A percentile compares a stretch with the other conserved stretches of the same genome.
phyloP scores from a whole-genome alignment of 1,140 invertebrate species.

The Bombus pascuorum region DNA sequence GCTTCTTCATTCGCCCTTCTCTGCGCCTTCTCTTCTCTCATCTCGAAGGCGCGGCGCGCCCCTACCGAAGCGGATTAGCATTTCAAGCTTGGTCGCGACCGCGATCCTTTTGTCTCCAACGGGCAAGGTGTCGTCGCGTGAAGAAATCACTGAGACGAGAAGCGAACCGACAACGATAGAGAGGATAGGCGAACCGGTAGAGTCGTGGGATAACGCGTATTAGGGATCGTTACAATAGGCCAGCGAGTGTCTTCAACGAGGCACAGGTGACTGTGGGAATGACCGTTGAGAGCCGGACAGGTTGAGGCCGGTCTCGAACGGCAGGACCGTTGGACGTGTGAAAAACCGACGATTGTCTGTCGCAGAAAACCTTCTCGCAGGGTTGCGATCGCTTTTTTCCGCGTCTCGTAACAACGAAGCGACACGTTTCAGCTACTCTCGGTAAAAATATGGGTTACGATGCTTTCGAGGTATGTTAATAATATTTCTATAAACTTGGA shows the following conservation, averaged over 20 bases:
- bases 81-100: conserved; percentile 72
- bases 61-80: conserved; percentile 67
- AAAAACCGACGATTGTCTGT: conserved; percentile 60
- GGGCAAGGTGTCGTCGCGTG: conserved; percentile 63
- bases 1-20: conserved; percentile 20
- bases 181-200: conserved; percentile 57
- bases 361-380: conserved; percentile 51
- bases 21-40: conserved; percentile 19
- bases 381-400: conserved; percentile 46
- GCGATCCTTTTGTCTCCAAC: conserved; percentile 69
- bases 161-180: neutral
- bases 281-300: conserved; percentile 78
- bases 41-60: neutral
- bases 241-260: conserved; percentile 68
- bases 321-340: conserved; percentile 72
- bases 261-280: conserved; percentile 81
- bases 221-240: conserved; percentile 76
- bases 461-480: too few relatives aligned
- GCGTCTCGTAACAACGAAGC: conserved; percentile 24
- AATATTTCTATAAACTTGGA: too few relatives aligned
- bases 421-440: neutral
- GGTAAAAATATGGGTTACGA: too few relatives aligned
- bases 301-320: conserved; percentile 66
- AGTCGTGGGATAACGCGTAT: conserved; percentile 67
- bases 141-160: conserved; percentile 53